Percentiles rank a stretch among this genome's conserved stretches.
phyloP scores from a whole-genome alignment of 2,888 invertebrate genomes.

The Pachycephus smyrnensis region DNA sequence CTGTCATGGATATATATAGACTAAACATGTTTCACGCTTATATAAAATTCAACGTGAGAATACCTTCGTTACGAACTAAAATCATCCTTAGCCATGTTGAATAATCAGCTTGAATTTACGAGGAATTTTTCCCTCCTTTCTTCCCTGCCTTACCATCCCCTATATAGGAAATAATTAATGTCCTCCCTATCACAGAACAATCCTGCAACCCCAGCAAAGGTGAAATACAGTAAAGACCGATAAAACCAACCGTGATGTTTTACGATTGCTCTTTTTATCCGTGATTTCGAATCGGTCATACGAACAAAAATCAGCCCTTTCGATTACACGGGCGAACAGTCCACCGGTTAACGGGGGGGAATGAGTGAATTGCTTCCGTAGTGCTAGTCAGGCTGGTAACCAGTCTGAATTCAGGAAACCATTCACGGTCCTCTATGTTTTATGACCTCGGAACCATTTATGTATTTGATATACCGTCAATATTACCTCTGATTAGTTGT shows the following conservation, averaged over 20 bases:
- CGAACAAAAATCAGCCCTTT: conserved; percentile 3
- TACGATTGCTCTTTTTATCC: not conserved
- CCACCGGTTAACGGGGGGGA: not conserved
- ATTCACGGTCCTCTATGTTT: no score
- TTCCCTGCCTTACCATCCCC: not conserved
- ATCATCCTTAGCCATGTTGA: not conserved
- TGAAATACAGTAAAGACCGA: not conserved
- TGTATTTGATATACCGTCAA: not conserved
- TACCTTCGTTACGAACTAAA: not conserved
- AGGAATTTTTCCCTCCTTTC: not conserved
- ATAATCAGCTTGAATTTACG: not conserved
- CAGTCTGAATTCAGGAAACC: not conserved
- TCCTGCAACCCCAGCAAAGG: not conserved
- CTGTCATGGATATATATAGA: no score
- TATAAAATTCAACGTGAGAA: not conserved
- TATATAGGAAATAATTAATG: not conserved
- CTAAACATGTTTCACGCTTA: no score
- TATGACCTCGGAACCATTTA: no score
- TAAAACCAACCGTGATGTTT: not conserved
- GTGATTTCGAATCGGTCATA: not conserved
- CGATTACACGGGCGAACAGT: conserved; percentile 1
- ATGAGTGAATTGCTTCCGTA: not conserved
- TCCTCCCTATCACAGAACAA: not conserved
- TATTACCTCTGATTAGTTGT: not conserved
- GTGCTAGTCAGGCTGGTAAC: not conserved